A percentile compares a stretch with the other conserved stretches of the same genome.
phyloP scores from a whole-genome alignment of 1,140 invertebrate species.

The Nasonia vitripennis region DNA sequence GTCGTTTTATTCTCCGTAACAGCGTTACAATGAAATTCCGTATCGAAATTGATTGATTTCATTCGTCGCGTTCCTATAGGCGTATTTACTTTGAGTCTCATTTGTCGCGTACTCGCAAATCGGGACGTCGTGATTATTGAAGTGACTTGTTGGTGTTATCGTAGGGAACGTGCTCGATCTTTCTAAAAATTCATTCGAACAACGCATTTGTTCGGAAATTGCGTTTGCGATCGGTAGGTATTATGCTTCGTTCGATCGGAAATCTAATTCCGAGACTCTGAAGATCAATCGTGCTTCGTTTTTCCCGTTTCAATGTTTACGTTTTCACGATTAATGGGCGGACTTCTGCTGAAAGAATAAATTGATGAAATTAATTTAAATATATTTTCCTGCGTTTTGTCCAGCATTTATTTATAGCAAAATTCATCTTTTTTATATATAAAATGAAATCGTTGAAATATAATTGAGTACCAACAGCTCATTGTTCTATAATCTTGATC shows the following conservation, averaged over 20 bases:
- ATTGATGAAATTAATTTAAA: background rate
- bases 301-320: too few species aligned
- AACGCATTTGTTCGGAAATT: slow-evolving; percentile 9
- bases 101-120: slow-evolving; percentile 1
- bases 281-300: too few species aligned
- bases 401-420: too few species aligned
- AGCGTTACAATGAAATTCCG: background rate
- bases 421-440: too few species aligned
- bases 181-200: slow-evolving; percentile 4
- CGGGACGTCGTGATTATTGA: slow-evolving; percentile 20
- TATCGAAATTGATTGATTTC: background rate
- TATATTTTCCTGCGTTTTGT: too few species aligned
- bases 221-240: background rate
- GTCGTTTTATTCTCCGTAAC: too few species aligned
- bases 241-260: background rate
- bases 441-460: too few species aligned
- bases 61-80: background rate
- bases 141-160: slow-evolving; percentile 9
- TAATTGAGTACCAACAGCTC: too few species aligned
- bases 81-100: slow-evolving; percentile 17
- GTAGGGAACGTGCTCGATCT: slow-evolving; percentile 14
- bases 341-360: background rate
- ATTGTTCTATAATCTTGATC: too few species aligned
- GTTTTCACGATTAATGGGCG: too few species aligned
- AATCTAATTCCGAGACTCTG: too few species aligned